phyloP scores from a whole-genome alignment of 2,888 invertebrate genomes.

The Sminthurides aquaticus region DNA sequence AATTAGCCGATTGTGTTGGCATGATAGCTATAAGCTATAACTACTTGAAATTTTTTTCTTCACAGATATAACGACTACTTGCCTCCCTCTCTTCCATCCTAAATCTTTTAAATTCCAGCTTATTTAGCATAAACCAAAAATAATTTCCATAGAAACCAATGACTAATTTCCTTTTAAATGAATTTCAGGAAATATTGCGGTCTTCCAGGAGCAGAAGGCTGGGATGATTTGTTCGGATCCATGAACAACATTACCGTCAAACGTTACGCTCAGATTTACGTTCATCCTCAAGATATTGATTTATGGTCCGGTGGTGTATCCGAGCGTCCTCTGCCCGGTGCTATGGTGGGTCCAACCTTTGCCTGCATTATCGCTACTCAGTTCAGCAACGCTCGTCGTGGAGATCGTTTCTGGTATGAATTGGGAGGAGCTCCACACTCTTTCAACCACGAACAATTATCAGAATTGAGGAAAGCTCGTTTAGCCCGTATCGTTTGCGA shows the following conservation, averaged over 20 bases:
- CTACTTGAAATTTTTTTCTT: too few species aligned
- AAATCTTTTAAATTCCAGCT: background rate
- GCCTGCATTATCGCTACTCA: conserved; percentile 89
- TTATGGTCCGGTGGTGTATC: conserved; percentile 92
- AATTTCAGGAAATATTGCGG: conserved; percentile 75
- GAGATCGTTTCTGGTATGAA: conserved; percentile 93
- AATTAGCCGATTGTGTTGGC: too few species aligned
- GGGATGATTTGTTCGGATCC: conserved; percentile 73
- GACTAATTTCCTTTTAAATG: conserved; percentile 3
- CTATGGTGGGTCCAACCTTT: conserved; percentile 89
- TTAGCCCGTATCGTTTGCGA: conserved; percentile 80
- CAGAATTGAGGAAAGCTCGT: conserved; percentile 71
- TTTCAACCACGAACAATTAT: conserved; percentile 75
- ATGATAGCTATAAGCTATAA: too few species aligned
- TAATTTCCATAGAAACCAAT: background rate
- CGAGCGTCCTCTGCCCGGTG: conserved; percentile 79
- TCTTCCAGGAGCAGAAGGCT: conserved; percentile 65
- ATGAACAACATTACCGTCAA: conserved; percentile 82
- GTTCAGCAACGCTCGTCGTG: conserved; percentile 77
- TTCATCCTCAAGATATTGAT: conserved; percentile 84
- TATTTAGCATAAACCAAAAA: background rate
- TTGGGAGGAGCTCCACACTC: conserved; percentile 84
- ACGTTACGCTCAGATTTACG: conserved; percentile 74
- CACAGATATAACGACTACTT: too few species aligned
- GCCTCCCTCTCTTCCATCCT: too few species aligned